These are phyloP conservation scores for Scleropages formosus DNA, from an alignment of 2,797 vertebrate genomes.

Conservation along the genomic window DNA sequence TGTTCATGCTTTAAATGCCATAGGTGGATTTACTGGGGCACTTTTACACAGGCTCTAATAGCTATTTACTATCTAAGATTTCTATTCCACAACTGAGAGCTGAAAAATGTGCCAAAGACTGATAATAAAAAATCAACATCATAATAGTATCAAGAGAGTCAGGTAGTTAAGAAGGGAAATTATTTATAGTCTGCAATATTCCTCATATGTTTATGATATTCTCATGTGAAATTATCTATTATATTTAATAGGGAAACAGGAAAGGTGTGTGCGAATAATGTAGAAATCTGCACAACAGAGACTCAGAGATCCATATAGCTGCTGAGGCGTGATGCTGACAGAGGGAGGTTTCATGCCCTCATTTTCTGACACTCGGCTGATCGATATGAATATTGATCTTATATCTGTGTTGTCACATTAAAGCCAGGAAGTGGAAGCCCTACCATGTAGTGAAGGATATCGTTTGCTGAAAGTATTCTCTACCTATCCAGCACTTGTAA, in stretches of 20 bases:
- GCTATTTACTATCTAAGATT: neutral
- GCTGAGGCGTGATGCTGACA: constrained; percentile 46
- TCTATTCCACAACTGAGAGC: neutral
- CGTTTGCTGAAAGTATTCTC: neutral
- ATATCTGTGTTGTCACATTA: constrained; percentile 51
- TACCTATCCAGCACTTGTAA: neutral
- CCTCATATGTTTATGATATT: too few relatives aligned
- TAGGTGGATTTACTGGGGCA: constrained; percentile 5
- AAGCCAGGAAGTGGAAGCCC: constrained; percentile 1
- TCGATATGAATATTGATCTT: constrained; percentile 66
- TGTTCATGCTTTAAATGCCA: neutral
- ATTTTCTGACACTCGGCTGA: constrained; percentile 54
- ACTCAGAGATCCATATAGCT: constrained; percentile 26
- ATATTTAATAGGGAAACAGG: constrained; percentile 19
- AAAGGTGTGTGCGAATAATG: constrained; percentile 20
- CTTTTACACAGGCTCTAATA: too few relatives aligned
- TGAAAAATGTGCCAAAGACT: constrained; percentile 27
- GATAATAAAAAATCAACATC: constrained; percentile 5
- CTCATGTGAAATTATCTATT: neutral
- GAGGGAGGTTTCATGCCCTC: constrained; percentile 55
- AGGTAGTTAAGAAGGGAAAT: too few relatives aligned
- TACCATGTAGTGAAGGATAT: neutral
- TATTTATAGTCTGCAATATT: too few relatives aligned
- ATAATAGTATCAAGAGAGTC: neutral
- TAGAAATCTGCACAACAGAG: neutral